These are phyloP conservation scores for Cebuella pygmaea DNA, from an alignment of 2,797 vertebrate species.

Conservation along the genomic window DNA sequence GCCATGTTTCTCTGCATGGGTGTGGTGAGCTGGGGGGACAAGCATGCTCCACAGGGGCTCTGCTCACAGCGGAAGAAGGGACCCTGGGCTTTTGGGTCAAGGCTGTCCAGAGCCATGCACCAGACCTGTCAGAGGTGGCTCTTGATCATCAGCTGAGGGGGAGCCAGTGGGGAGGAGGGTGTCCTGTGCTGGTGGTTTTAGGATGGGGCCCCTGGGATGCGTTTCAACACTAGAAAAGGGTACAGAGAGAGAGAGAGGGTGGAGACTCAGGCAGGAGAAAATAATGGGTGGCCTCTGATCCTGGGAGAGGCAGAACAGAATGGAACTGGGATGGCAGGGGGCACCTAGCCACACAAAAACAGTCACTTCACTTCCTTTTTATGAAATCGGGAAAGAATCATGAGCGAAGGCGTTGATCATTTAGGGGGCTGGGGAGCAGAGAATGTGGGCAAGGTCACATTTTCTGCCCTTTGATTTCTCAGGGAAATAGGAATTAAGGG, in stretches of 20 bases:
- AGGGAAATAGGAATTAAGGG: background rate
- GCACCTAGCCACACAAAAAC: background rate
- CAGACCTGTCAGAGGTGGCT: background rate
- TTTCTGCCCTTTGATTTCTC: background rate
- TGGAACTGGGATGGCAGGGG: background rate
- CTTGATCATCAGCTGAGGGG: background rate
- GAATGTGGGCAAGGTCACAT: background rate
- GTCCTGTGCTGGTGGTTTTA: background rate
- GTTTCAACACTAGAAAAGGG: background rate
- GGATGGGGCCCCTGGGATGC: background rate
- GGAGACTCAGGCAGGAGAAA: background rate
- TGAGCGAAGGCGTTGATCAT: background rate
- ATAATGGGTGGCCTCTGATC: background rate
- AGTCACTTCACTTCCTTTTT: background rate
- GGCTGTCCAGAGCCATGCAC: background rate
- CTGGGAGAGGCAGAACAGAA: background rate
- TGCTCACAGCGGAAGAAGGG: background rate
- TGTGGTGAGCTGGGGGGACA: rapidly evolving
- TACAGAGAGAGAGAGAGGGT: background rate
- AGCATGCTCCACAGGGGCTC: background rate
- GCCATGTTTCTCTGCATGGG: background rate
- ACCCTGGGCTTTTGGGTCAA: background rate
- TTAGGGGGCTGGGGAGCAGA: background rate
- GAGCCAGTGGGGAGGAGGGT: background rate
- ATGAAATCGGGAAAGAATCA: background rate